Evolutionary conservation across 2,113 vertebrate genomes (phyloP), one percentile per base, ranked within the genome.

Genomic region (Lagopus muta): DNA sequence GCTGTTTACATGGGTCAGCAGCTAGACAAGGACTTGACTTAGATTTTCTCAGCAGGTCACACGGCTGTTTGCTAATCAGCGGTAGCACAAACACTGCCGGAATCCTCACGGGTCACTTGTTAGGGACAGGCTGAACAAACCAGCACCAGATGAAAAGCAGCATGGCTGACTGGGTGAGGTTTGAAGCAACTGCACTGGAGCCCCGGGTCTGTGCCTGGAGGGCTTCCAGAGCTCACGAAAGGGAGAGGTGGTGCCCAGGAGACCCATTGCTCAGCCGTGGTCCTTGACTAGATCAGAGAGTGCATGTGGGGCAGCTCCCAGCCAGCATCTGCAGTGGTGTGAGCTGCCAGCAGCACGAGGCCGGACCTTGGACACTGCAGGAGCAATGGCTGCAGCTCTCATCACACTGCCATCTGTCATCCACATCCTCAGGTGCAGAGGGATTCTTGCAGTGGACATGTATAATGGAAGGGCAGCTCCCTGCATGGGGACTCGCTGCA

Each of bases 61-160:
- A 75, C 0, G 0, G 86, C 70, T 90, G 7, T 90, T 92, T 88
- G 77, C 83, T 93, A 93, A 94, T 95, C 85, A 82, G 89, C 4
- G 0, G 78, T 57, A 96, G 94, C 93, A 93, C 6, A 88, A 93
- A 92, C 94, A 93, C 73, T 74, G 80, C 80, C 80, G 71, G 93
- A 81, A 82, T 78, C 86, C 91, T 96, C 47, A 83, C 45, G 89
- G 95, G 95, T 96, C 95, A 93, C 69, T 96, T 86, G 80, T 47
- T 92, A n/a, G 93, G 93, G 88, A 95, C 88, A 89, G 85, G 82
- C 90, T 95, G 90, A 96, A 95, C 82, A 96, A 96, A 92, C 85
- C 94, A 92, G 64, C 89, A 22, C 28, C 82, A 92, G 84, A 94
- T 76, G 84, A 94, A 94, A 94, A 65, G 84, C 93, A 72, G 74